Evolutionary conservation across 2,797 vertebrate species (phyloP).

Genomic region (Scarus forsteni): DNA sequence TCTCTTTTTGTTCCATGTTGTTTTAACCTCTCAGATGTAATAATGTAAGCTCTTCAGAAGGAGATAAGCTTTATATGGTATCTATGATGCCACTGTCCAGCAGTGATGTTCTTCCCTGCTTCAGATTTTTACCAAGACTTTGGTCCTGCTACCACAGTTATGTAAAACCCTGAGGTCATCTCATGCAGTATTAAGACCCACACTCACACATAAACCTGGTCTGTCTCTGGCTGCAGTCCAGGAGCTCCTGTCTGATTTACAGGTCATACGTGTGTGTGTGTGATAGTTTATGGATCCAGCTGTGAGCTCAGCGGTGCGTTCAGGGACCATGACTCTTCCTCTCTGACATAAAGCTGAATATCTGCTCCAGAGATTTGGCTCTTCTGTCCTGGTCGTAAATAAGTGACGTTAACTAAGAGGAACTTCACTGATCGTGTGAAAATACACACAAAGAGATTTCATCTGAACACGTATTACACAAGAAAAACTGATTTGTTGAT

Average conservation of each 20-base stretch:
- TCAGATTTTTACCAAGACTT: too few species aligned
- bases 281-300: slow-evolving; percentile 40
- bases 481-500: slow-evolving; percentile 30
- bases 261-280: slow-evolving; percentile 30
- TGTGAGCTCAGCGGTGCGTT: slow-evolving; percentile 58
- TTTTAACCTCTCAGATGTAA: too few species aligned
- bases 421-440: slow-evolving; percentile 41
- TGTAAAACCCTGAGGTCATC: slow-evolving; percentile 33
- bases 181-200: slow-evolving; percentile 5
- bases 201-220: neutral
- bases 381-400: slow-evolving; percentile 42
- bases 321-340: slow-evolving; percentile 71
- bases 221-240: slow-evolving; percentile 33
- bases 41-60: too few species aligned
- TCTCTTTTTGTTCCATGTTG: too few species aligned
- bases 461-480: slow-evolving; percentile 27
- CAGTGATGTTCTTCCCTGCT: too few species aligned
- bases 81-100: too few species aligned
- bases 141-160: slow-evolving; percentile 20
- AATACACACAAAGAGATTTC: slow-evolving; percentile 17
- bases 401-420: slow-evolving; percentile 43
- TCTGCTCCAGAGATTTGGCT: slow-evolving; percentile 48
- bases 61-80: too few species aligned
- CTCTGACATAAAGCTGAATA: slow-evolving; percentile 51
- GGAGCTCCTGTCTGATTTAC: slow-evolving; percentile 58